Percentiles rank a stretch among this genome's conserved stretches.
phyloP scores from a whole-genome alignment of 2,888 invertebrate species.

The Aelia acuminata region DNA sequence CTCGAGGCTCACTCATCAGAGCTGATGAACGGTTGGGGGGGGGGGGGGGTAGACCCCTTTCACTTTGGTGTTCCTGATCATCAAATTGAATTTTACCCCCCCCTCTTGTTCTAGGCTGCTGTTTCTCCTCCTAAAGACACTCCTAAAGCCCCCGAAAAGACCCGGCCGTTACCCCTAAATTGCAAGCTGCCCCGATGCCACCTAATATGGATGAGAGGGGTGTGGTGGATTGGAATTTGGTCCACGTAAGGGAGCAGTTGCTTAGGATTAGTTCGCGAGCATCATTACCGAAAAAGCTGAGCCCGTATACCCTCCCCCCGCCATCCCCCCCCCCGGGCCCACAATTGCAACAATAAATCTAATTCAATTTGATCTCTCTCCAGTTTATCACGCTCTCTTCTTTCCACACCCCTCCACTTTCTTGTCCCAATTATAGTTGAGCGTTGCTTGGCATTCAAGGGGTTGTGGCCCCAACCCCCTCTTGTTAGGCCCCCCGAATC shows the following conservation, averaged over 20 bases:
- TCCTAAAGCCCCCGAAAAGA: no score
- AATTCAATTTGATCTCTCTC: conserved; percentile 6
- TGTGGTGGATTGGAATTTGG: neutral
- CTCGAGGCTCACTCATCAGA: no score
- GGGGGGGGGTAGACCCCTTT: no score
- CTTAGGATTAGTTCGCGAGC: neutral
- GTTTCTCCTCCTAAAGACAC: no score
- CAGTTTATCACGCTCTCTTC: neutral
- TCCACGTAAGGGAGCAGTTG: neutral
- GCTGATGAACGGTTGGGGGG: no score
- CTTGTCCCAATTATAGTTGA: neutral
- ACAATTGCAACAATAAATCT: neutral
- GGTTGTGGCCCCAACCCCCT: neutral
- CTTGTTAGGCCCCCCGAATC: neutral
- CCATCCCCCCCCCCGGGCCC: no score
- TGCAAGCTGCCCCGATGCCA: no score
- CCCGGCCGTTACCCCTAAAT: no score
- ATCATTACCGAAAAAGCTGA: conserved; percentile 32
- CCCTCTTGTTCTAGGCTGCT: no score
- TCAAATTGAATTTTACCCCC: no score
- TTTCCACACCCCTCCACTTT: neutral
- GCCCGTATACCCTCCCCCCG: no score
- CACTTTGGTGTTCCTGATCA: no score
- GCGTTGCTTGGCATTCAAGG: neutral
- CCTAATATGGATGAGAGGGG: neutral